phyloP scores from a whole-genome alignment of 2,797 vertebrate genomes.

The Gephyroberyx darwinii region DNA sequence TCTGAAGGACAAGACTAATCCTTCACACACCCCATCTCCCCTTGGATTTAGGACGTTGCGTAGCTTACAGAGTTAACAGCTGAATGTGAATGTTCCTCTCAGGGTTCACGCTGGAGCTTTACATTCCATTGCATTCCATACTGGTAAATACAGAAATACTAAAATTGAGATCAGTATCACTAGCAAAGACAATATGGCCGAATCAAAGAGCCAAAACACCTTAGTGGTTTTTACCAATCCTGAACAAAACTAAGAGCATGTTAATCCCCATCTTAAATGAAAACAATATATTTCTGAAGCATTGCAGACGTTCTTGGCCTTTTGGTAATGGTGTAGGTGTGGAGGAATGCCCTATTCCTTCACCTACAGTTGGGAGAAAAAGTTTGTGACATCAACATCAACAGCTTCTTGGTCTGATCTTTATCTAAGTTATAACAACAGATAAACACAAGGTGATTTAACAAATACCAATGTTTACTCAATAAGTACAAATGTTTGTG shows the following conservation, averaged over 20 bases:
- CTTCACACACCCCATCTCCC: constrained; percentile 25
- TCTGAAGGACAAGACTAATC: constrained; percentile 57
- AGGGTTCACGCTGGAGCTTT: neutral
- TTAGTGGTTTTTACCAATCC: neutral
- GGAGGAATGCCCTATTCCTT: constrained; percentile 6
- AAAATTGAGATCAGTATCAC: neutral
- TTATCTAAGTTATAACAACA: no score
- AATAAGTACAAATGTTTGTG: no score
- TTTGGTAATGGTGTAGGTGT: neutral
- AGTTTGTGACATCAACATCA: no score
- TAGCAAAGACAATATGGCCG: neutral
- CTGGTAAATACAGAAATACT: neutral
- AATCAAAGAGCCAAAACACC: neutral
- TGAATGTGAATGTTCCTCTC: constrained; percentile 18
- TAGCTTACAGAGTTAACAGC: constrained; percentile 52
- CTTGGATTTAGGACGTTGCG: constrained; percentile 38
- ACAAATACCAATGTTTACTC: no score
- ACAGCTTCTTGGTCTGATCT: no score
- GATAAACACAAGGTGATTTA: no score
- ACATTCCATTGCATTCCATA: neutral
- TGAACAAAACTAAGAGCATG: constrained; percentile 2
- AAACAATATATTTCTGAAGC: neutral
- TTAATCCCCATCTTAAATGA: neutral
- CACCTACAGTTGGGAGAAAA: no score
- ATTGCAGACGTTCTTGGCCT: neutral